Base-by-base conservation (phyloP, 2,888 invertebrate genomes). In the Teleogryllus oceanicus region DNA sequence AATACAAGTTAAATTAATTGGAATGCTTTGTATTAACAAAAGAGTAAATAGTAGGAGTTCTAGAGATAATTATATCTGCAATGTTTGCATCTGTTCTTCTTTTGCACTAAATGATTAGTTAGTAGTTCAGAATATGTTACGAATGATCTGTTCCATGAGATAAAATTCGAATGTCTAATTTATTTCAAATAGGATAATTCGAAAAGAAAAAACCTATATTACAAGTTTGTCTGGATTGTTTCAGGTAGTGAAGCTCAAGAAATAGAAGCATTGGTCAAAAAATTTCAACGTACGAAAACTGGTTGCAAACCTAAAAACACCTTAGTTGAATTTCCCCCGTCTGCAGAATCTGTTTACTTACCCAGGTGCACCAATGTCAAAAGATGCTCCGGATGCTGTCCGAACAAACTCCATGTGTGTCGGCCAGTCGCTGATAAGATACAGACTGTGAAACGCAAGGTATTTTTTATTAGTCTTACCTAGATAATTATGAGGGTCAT, bases 381-480 rank as follows among this genome's bases (percentile, higher is more conserved):
- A 62, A 62, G 62, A 62, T 62, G 62, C n/a, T 62, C 62, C 13
- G 62, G 62, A 62, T 62, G 62, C 62, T 62, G 62, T 62, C 13
- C 5, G 4, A 62, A 62, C n/a, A 13, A 62, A n/a, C n/a, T 18
- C n/a, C 62, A 62, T 11, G 62, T 16, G 13, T 62, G 62, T 11
- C 13, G n/a, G 10, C 62, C 62, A 4, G 37, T 37, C 8, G 37
- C 37, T 37, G 62, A 4, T 1, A 62, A 62, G 1, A 62, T n/a
- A 62, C 62, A n/a, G n/a, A 62, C 13, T n/a, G 62, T 62, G 62
- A 62, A 62, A n/a, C 62, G 62, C 62, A 62, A 62, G 62, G 62
- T 62, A 62, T 62, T 62, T 13, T 62, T 18, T 62, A 16, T 62
- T n/a, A 62, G 62, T 0, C 4, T 37, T 37, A 8, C 37, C 37